These are phyloP conservation scores for Taenaris catops DNA, from an alignment of 2,888 invertebrate genomes.

Conservation along the genomic window DNA sequence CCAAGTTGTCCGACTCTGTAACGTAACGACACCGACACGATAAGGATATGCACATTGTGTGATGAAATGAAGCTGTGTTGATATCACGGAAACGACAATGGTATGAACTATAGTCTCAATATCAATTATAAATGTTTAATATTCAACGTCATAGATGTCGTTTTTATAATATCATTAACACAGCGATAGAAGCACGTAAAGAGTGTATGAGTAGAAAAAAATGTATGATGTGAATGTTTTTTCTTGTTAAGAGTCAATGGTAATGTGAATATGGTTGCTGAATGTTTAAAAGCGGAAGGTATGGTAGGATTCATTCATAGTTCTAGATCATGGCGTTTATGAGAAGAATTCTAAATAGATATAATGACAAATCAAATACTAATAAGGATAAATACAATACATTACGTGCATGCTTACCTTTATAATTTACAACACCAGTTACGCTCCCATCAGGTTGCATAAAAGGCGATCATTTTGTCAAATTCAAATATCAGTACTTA, in stretches of 20 bases:
- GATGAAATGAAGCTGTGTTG: constrained; percentile 5
- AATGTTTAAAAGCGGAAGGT: constrained; percentile 19
- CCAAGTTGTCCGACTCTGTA: constrained; percentile 95
- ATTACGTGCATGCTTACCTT: constrained; percentile 78
- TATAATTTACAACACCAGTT: constrained; percentile 75
- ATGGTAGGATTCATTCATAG: constrained; percentile 21
- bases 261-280: constrained; percentile 16
- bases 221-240: constrained; percentile 18
- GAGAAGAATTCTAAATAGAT: constrained; percentile 29
- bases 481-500: constrained; percentile 68
- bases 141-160: too few species aligned
- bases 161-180: constrained; percentile 23
- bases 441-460: constrained; percentile 77
- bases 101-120: too few species aligned
- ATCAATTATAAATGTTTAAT: too few species aligned
- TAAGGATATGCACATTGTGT: constrained; percentile 17
- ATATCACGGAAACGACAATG: constrained; percentile 11
- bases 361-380: constrained; percentile 26
- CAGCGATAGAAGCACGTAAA: constrained; percentile 27
- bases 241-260: constrained; percentile 13
- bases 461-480: constrained; percentile 76
- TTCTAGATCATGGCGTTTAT: constrained; percentile 26
- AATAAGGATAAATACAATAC: constrained; percentile 45
- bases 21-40: constrained; percentile 31
- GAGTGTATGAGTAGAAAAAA: constrained; percentile 22